Evolutionary conservation across 1,140 invertebrate species (phyloP).

Genomic region (Calephelis virginiensis): DNA sequence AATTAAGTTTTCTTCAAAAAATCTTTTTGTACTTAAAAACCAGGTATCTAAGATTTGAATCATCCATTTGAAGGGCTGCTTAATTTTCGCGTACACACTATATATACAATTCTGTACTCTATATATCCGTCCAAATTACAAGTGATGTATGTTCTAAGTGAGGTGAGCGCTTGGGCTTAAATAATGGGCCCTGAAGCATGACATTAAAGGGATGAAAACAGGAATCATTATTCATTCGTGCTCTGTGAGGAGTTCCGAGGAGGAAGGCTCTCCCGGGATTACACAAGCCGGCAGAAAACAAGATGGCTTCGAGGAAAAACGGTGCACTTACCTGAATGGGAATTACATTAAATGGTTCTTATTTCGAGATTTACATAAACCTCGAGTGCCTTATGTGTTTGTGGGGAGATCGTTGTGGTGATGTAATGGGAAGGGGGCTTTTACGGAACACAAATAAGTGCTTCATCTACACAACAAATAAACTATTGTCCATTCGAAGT

Average conservation of each 20-base stretch:
- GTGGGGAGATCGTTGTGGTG: neutral
- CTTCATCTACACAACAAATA: too few relatives aligned
- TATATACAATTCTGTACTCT: neutral
- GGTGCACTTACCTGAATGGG: conserved; percentile 7
- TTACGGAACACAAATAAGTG: neutral
- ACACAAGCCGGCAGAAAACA: neutral
- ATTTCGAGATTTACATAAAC: conserved; percentile 6
- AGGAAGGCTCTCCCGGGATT: neutral
- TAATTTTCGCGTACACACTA: too few relatives aligned
- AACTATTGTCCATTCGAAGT: too few relatives aligned
- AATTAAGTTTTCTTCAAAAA: too few relatives aligned
- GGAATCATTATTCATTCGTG: conserved; percentile 7
- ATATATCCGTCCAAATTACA: neutral
- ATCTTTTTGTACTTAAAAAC: too few relatives aligned
- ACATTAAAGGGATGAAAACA: conserved; percentile 2
- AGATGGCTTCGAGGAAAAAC: neutral
- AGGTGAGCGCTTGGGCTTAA: neutral
- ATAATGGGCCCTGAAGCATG: neutral
- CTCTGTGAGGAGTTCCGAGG: neutral
- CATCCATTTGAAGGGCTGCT: too few relatives aligned
- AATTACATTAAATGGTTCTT: conserved; percentile 16
- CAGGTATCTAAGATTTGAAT: too few relatives aligned
- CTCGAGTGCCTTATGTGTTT: neutral
- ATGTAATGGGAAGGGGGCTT: neutral
- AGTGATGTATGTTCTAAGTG: neutral